phyloP scores from a whole-genome alignment of 2,888 invertebrate species.

The Cantharis rustica region DNA sequence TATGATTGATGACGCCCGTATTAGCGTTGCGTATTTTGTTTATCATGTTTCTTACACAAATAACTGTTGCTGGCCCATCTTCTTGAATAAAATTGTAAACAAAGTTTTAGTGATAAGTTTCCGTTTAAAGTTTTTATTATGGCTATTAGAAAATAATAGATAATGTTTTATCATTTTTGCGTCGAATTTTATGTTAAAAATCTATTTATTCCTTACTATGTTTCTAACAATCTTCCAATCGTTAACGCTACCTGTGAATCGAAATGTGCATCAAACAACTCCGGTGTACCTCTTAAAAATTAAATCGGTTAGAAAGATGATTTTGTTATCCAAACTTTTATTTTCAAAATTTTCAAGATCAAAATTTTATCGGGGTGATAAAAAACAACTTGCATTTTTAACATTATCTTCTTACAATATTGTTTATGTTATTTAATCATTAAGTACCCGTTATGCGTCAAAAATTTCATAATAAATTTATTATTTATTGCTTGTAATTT shows the following conservation, averaged over 20 bases:
- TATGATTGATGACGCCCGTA: neutral
- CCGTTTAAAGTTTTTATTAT: neutral
- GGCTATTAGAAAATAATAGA: neutral
- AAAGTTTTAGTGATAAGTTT: neutral
- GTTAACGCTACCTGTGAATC: neutral
- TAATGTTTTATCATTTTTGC: neutral
- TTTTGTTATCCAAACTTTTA: too few relatives aligned
- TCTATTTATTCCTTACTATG: neutral
- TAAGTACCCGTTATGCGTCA: neutral
- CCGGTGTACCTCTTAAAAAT: neutral
- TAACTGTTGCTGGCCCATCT: neutral
- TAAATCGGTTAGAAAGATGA: too few relatives aligned
- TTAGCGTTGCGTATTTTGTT: neutral
- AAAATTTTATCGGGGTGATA: neutral
- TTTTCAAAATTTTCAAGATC: neutral
- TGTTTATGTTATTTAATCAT: neutral
- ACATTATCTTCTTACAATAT: neutral
- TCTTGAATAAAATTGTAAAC: neutral
- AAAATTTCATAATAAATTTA: conserved; percentile 2
- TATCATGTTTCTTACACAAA: neutral
- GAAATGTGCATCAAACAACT: neutral
- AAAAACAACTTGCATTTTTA: neutral
- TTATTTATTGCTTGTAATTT: neutral
- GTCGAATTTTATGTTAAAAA: neutral
- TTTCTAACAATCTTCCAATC: neutral